These are phyloP conservation scores for Drosophila nigrodunni DNA, from an alignment of 1,140 invertebrate genomes.

Conservation along the genomic window DNA sequence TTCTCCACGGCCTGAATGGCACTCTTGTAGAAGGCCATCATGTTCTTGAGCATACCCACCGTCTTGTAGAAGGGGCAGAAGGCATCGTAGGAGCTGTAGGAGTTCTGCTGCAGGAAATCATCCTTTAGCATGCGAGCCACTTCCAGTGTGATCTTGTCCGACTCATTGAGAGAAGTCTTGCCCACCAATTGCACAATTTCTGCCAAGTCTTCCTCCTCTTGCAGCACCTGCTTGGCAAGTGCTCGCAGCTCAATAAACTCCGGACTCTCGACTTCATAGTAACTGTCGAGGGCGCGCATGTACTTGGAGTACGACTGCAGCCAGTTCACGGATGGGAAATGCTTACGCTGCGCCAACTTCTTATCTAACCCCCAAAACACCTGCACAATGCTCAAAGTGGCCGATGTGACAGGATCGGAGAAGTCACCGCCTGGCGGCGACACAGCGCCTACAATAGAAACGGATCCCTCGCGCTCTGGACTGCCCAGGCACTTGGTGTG, in stretches of 20 bases:
- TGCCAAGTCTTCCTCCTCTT: conserved; percentile 94
- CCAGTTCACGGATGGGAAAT: conserved; percentile 99
- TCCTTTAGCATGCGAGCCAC: conserved; percentile 77
- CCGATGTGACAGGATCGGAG: conserved; percentile 99
- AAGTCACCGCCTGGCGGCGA: conserved; percentile 99
- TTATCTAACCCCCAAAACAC: conserved; percentile 99
- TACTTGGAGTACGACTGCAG: conserved; percentile 93
- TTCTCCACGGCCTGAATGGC: conserved; percentile 41
- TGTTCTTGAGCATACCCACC: conserved; percentile 70
- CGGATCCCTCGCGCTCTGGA: conserved; percentile 98
- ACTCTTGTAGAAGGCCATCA: conserved; percentile 61
- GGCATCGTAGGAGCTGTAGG: conserved; percentile 69
- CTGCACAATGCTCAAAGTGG: conserved; percentile 99
- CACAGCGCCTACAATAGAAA: conserved; percentile 99
- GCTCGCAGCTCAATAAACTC: conserved; percentile 88
- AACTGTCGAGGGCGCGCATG: conserved; percentile 91
- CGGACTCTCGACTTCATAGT: conserved; percentile 91
- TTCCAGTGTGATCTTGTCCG: conserved; percentile 76
- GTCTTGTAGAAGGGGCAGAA: conserved; percentile 81
- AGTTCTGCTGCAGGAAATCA: conserved; percentile 80
- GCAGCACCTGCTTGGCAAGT: conserved; percentile 89
- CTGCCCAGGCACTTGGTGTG: conserved; percentile 98
- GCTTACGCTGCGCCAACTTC: conserved; percentile 99
- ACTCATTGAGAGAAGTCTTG: conserved; percentile 88
- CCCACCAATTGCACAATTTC: conserved; percentile 96